phyloP scores from a whole-genome alignment of 2,797 vertebrate species.

The Etheostoma nigrum region DNA sequence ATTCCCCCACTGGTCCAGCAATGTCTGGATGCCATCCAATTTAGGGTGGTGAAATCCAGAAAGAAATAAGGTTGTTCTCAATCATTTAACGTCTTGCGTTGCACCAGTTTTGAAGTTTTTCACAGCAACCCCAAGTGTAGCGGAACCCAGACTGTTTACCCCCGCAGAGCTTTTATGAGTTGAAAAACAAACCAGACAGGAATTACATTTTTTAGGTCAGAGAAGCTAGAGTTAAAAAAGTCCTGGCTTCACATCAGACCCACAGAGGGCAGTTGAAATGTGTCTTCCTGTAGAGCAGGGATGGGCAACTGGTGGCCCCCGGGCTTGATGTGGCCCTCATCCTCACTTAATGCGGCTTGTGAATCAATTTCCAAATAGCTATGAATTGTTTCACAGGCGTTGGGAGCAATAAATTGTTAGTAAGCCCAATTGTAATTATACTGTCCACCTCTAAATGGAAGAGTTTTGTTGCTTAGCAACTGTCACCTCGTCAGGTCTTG shows the following conservation, averaged over 20 bases:
- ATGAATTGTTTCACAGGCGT: too few relatives aligned
- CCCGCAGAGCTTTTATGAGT: conserved; percentile 2
- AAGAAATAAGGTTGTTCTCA: background rate
- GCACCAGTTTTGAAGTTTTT: background rate
- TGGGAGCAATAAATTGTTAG: too few relatives aligned
- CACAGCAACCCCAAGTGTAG: background rate
- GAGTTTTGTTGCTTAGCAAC: too few relatives aligned
- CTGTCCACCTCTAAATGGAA: too few relatives aligned
- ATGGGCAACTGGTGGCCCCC: too few relatives aligned
- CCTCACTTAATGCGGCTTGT: too few relatives aligned
- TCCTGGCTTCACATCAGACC: conserved; percentile 10
- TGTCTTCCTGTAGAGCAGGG: background rate
- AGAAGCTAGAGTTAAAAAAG: conserved; percentile 21
- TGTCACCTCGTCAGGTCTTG: too few relatives aligned
- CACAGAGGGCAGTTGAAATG: conserved; percentile 9
- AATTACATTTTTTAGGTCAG: conserved; percentile 32
- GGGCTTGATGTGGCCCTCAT: too few relatives aligned
- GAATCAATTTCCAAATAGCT: too few relatives aligned
- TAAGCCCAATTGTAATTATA: too few relatives aligned
- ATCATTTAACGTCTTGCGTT: background rate
- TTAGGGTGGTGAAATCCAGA: conserved; percentile 5
- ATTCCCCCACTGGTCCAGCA: conserved; percentile 18
- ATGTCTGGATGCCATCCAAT: conserved; percentile 15
- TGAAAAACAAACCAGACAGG: conserved; percentile 5
- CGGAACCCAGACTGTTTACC: conserved; percentile 12